Evolutionary conservation across 2,113 vertebrate species (phyloP).

Genomic region (Pristiophorus japonicus): DNA sequence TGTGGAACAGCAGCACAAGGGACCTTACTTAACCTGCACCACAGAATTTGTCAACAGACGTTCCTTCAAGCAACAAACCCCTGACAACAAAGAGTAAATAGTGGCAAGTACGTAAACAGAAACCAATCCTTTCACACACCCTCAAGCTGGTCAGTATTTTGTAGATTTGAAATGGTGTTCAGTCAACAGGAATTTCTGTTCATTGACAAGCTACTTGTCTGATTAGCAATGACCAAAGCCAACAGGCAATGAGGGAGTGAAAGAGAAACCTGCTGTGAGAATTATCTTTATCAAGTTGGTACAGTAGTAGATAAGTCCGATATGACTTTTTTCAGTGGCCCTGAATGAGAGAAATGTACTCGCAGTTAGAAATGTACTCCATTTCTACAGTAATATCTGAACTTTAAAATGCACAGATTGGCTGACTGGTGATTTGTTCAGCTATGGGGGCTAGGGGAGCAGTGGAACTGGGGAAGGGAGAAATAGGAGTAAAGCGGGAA

Average conservation of each 20-base stretch:
- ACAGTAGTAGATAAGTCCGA: neutral
- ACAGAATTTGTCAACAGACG: neutral
- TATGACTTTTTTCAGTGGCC: neutral
- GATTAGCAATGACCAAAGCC: neutral
- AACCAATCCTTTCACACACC: conserved; percentile 4
- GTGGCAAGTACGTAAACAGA: neutral
- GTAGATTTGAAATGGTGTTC: neutral
- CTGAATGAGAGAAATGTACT: neutral
- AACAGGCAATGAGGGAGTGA: neutral
- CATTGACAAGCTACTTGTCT: no score
- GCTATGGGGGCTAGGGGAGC: neutral
- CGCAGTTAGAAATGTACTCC: no score
- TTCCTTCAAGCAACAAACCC: conserved; percentile 5
- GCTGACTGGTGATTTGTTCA: neutral
- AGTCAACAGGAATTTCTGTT: neutral
- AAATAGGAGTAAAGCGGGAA: neutral
- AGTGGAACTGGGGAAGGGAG: neutral
- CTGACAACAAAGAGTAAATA: neutral
- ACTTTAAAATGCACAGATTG: neutral
- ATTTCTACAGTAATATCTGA: neutral
- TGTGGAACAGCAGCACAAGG: neutral
- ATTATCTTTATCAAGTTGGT: neutral
- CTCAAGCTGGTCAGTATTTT: neutral
- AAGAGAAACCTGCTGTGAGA: neutral
- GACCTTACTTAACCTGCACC: neutral